Conservation (phyloP, 2,888 invertebrate genomes). For the Saturnia japonica region DNA sequence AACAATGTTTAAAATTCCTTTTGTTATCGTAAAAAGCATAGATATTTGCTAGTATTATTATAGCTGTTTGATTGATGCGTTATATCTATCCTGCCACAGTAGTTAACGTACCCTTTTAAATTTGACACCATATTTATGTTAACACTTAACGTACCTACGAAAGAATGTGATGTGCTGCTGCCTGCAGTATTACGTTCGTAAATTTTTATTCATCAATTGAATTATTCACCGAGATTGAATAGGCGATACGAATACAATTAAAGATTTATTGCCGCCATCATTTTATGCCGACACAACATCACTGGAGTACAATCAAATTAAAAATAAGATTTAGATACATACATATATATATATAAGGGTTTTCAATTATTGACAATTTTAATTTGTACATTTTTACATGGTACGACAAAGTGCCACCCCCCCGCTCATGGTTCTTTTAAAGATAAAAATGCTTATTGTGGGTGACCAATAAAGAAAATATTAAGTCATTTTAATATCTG, state of each 20-base stretch:
- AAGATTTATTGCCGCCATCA: conserved; percentile 65
- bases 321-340: conserved; percentile 24
- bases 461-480: no score
- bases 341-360: not conserved
- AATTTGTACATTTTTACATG: no score
- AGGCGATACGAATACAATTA: conserved; percentile 63
- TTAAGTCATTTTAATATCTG: no score
- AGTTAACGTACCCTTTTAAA: conserved; percentile 44
- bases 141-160: conserved; percentile 26
- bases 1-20: no score
- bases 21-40: not conserved
- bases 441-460: no score
- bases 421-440: no score
- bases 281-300: conserved; percentile 38
- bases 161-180: conserved; percentile 21
- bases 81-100: conserved; percentile 51
- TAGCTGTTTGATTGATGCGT: conserved; percentile 40
- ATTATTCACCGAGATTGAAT: conserved; percentile 55
- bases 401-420: no score
- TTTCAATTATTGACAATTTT: not conserved
- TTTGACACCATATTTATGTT: conserved; percentile 44
- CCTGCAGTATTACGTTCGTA: conserved; percentile 16
- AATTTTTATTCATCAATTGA: conserved; percentile 42
- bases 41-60: not conserved
- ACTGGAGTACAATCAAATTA: conserved; percentile 35